A percentile compares a stretch with the other conserved stretches of the same genome.
These are phyloP conservation scores for Menidia beryllina DNA, from an alignment of 2,113 vertebrate species.

Conservation along the genomic window DNA sequence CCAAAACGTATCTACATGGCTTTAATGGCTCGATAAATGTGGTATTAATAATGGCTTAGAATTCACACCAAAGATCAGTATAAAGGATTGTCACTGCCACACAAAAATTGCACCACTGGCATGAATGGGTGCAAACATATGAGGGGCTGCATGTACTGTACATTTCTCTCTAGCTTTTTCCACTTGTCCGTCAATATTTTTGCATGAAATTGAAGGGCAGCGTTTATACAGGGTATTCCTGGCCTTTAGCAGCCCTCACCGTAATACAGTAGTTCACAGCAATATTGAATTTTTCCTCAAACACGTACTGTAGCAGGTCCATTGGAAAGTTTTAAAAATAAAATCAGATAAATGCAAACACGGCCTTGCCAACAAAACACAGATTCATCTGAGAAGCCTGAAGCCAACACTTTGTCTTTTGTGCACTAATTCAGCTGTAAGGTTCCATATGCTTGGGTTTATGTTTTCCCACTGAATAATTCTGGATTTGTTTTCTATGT, in stretches of 20 bases:
- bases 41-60: too few species aligned
- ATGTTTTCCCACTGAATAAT: conserved; percentile 58
- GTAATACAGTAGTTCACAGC: conserved; percentile 46
- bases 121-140: conserved; percentile 3
- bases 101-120: neutral
- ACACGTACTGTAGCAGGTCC: conserved; percentile 37
- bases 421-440: conserved; percentile 52
- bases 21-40: too few species aligned
- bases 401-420: conserved; percentile 60
- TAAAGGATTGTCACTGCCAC: neutral
- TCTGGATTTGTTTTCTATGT: conserved; percentile 66
- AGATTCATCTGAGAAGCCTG: conserved; percentile 56
- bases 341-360: conserved; percentile 62
- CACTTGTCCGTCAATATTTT: conserved; percentile 38
- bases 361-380: conserved; percentile 53
- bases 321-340: conserved; percentile 73
- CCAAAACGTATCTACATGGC: too few species aligned
- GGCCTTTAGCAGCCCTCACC: conserved; percentile 36
- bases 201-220: conserved; percentile 20
- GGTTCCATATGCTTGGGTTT: conserved; percentile 59
- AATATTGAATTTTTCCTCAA: conserved; percentile 70
- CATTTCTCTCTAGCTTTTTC: conserved; percentile 23
- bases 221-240: conserved; percentile 46
- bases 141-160: neutral
- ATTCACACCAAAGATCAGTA: too few species aligned